Percentiles rank a stretch among this genome's conserved stretches.
These are phyloP conservation scores for Chaenocephalus aceratus DNA, from an alignment of 2,113 vertebrate genomes.

Conservation along the genomic window DNA sequence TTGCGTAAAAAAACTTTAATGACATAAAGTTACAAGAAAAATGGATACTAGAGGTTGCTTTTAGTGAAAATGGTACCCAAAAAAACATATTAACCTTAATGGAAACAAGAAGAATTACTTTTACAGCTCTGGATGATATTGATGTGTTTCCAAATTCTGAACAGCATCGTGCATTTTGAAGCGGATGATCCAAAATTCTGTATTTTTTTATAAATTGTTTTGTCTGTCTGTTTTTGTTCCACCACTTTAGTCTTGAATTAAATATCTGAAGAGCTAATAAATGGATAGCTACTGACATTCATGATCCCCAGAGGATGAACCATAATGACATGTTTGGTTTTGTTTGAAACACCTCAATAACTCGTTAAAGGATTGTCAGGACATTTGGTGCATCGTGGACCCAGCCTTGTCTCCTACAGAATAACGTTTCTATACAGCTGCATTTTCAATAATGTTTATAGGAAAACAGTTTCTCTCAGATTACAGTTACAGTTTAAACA, in stretches of 20 bases:
- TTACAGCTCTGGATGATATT: neutral
- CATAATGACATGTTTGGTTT: neutral
- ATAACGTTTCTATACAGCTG: no score
- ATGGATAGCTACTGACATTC: neutral
- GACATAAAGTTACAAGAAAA: conserved; percentile 1
- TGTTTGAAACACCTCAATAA: neutral
- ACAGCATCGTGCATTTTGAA: neutral
- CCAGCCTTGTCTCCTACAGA: no score
- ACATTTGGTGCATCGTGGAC: neutral
- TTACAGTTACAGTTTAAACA: no score
- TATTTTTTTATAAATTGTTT: neutral
- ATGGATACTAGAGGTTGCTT: neutral
- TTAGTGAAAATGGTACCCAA: neutral
- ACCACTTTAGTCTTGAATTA: neutral
- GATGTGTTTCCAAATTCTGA: neutral
- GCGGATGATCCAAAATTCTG: neutral
- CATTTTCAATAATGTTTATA: no score
- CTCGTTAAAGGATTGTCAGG: neutral
- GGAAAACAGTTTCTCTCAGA: no score
- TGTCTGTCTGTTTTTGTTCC: neutral
- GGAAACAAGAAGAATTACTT: neutral
- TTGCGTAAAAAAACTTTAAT: conserved; percentile 1
- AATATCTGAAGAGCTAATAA: neutral
- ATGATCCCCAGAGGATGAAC: no score
- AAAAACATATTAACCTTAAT: neutral